phyloP scores from a whole-genome alignment of 2,113 vertebrate species.

The Epinephelus cyanopodus region DNA sequence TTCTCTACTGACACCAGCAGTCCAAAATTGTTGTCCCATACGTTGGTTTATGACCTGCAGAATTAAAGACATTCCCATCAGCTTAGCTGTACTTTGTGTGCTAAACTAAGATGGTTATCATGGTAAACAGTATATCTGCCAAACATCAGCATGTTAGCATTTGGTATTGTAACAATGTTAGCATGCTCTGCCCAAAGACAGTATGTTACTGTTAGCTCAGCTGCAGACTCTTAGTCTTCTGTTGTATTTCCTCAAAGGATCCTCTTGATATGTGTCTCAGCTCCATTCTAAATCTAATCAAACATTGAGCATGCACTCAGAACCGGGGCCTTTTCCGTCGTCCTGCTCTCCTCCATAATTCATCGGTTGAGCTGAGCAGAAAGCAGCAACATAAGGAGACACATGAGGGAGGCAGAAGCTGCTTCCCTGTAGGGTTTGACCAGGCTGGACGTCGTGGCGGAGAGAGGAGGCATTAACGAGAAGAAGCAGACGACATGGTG shows the following conservation, averaged over 20 bases:
- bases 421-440: constrained; percentile 21
- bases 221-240: not conserved
- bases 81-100: too few relatives aligned
- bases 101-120: too few relatives aligned
- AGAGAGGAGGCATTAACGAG: constrained; percentile 40
- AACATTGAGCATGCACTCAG: constrained; percentile 31
- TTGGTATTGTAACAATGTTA: too few relatives aligned
- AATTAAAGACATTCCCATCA: too few relatives aligned
- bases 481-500: constrained; percentile 32
- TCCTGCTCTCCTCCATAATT: constrained; percentile 58
- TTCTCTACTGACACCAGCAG: too few relatives aligned
- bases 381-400: constrained; percentile 41
- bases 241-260: not conserved
- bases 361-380: constrained; percentile 40
- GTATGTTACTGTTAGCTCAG: not conserved
- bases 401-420: constrained; percentile 30
- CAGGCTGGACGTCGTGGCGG: constrained; percentile 21
- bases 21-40: too few relatives aligned
- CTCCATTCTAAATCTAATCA: constrained; percentile 10
- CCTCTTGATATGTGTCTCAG: not conserved
- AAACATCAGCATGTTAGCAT: too few relatives aligned
- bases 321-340: not conserved
- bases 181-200: not conserved
- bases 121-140: too few relatives aligned
- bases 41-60: too few relatives aligned